Percentiles rank a stretch among this genome's conserved stretches.
Evolutionary conservation across 2,888 invertebrate genomes (phyloP).

Genomic region (Seira musarum): DNA sequence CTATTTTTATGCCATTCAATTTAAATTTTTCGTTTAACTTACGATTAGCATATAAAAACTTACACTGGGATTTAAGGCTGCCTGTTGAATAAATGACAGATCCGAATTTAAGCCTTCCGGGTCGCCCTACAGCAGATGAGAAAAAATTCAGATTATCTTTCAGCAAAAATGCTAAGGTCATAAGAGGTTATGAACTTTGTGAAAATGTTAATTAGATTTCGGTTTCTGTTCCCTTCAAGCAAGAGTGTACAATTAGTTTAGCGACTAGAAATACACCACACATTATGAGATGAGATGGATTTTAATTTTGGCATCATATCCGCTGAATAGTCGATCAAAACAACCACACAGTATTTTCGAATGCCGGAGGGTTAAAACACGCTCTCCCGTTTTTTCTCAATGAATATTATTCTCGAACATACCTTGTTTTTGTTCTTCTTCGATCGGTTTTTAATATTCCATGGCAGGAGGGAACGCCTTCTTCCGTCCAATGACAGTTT

Average conservation of each 20-base stretch:
- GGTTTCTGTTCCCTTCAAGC: slow-evolving; percentile 36
- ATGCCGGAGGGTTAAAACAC: slow-evolving; percentile 42
- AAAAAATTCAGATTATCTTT: slow-evolving; percentile 23
- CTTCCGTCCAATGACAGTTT: slow-evolving; percentile 66
- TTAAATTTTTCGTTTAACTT: neutral
- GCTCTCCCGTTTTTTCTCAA: too few relatives aligned
- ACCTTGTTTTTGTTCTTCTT: slow-evolving; percentile 68
- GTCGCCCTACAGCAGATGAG: slow-evolving; percentile 63
- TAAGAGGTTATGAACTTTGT: neutral
- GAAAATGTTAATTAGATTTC: neutral
- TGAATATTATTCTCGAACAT: slow-evolving; percentile 19
- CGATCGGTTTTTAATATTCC: slow-evolving; percentile 84
- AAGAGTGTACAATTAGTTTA: slow-evolving; percentile 18
- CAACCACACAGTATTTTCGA: slow-evolving; percentile 64
- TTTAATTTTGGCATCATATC: slow-evolving; percentile 64
- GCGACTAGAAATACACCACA: slow-evolving; percentile 18
- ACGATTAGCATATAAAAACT: slow-evolving; percentile 17
- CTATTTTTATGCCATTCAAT: neutral
- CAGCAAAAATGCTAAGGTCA: slow-evolving; percentile 15
- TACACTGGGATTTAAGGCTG: slow-evolving; percentile 68
- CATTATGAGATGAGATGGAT: slow-evolving; percentile 34
- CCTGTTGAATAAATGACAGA: slow-evolving; percentile 69
- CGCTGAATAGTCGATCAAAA: slow-evolving; percentile 50
- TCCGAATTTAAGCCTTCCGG: slow-evolving; percentile 67
- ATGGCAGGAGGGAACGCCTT: slow-evolving; percentile 91